These are phyloP conservation scores for Bugulina stolonifera DNA, from an alignment of 2,888 invertebrate species.

Conservation along the genomic window DNA sequence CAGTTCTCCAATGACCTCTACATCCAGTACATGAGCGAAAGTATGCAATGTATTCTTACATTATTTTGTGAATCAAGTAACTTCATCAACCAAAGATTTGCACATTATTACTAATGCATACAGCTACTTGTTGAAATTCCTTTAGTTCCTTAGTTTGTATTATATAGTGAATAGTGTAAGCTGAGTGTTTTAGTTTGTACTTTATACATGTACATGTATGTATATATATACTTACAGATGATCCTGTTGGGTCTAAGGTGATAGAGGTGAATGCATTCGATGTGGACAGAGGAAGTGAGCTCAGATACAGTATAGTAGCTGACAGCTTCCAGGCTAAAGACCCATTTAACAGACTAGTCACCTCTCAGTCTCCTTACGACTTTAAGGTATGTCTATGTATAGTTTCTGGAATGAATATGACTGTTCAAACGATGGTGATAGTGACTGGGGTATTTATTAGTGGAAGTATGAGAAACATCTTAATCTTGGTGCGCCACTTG, in stretches of 20 bases:
- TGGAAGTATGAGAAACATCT: too few relatives aligned
- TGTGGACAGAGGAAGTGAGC: not conserved
- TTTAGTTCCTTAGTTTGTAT: too few relatives aligned
- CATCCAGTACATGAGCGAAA: conserved; percentile 6
- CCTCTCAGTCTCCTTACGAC: not conserved
- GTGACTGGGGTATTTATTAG: too few relatives aligned
- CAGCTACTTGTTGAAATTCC: too few relatives aligned
- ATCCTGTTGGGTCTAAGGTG: conserved; percentile 7
- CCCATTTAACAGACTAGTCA: not conserved
- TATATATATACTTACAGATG: not conserved
- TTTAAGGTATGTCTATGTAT: not conserved
- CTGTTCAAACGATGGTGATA: too few relatives aligned
- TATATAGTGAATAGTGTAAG: too few relatives aligned
- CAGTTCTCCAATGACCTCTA: conserved; percentile 2
- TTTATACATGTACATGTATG: not conserved
- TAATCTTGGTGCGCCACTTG: too few relatives aligned
- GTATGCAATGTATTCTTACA: not conserved
- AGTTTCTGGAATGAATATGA: too few relatives aligned
- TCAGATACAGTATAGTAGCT: not conserved
- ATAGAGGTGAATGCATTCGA: conserved; percentile 20
- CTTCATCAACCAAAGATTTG: too few relatives aligned
- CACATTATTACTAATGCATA: too few relatives aligned
- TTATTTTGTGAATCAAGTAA: too few relatives aligned
- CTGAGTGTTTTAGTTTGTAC: too few relatives aligned
- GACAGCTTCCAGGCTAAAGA: not conserved